Percentiles rank a stretch among this genome's conserved stretches.
phyloP scores from a whole-genome alignment of 2,797 vertebrate species.

The Molossus molossus region DNA sequence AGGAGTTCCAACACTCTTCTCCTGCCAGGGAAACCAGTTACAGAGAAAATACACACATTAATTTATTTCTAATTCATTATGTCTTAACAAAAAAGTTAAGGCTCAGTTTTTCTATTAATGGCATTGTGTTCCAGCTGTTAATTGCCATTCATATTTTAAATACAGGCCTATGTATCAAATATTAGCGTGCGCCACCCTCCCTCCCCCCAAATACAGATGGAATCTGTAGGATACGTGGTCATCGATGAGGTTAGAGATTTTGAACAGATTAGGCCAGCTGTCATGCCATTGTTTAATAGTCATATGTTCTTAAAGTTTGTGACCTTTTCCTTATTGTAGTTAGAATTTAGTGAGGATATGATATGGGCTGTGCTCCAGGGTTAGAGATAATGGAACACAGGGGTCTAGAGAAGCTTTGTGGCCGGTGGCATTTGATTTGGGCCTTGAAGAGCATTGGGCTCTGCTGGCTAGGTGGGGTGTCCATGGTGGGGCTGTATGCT shows the following conservation, averaged over 20 bases:
- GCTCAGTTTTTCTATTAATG: background rate
- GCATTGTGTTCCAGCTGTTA: background rate
- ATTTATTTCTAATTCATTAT: background rate
- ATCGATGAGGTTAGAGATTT: background rate
- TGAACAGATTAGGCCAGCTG: background rate
- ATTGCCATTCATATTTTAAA: background rate
- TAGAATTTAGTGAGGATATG: background rate
- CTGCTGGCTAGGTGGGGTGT: too few species aligned
- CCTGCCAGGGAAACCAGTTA: background rate
- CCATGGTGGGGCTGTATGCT: accelerated
- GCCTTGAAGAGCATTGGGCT: background rate
- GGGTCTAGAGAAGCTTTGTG: background rate
- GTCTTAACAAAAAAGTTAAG: background rate
- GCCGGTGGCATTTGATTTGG: background rate
- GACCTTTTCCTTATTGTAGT: background rate
- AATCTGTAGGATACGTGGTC: background rate
- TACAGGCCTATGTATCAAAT: background rate
- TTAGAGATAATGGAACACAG: background rate
- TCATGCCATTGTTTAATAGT: background rate
- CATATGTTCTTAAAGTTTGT: background rate
- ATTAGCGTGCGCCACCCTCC: background rate
- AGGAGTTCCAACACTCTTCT: background rate
- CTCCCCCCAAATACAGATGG: background rate
- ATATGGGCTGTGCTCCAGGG: background rate
- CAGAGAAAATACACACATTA: background rate